phyloP scores from a whole-genome alignment of 35 echinoderm and acorn worm genomes.

The Eucidaris tribuloides region DNA sequence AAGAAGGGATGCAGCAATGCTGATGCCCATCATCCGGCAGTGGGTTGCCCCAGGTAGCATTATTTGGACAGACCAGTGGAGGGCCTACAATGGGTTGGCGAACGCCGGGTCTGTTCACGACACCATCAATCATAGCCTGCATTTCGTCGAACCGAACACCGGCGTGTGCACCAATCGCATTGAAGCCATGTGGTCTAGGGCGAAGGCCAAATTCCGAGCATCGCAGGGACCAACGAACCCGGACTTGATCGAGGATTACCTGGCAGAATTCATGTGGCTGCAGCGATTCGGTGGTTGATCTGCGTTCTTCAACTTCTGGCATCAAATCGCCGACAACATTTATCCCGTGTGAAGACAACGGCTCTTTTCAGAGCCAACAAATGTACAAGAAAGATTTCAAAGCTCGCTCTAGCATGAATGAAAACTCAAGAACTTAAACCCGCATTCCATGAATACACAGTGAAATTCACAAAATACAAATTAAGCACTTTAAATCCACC shows the following conservation, averaged over 20 bases:
- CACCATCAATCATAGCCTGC: background rate
- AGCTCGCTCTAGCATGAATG: too few relatives aligned
- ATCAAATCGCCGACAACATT: background rate
- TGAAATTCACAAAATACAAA: too few relatives aligned
- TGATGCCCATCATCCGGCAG: slow-evolving; percentile 29
- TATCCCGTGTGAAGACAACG: background rate
- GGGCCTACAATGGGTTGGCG: background rate
- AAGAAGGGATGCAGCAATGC: slow-evolving; percentile 7
- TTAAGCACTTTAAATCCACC: too few relatives aligned
- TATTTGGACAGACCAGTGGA: slow-evolving; percentile 44
- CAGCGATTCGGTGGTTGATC: background rate
- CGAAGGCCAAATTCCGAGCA: slow-evolving; percentile 7
- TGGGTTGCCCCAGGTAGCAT: slow-evolving; percentile 7
- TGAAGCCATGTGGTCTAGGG: slow-evolving; percentile 15
- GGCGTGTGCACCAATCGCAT: slow-evolving; percentile 13
- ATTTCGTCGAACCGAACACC: background rate
- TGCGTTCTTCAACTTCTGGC: slow-evolving; percentile 17
- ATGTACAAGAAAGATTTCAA: too few relatives aligned
- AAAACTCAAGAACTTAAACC: too few relatives aligned
- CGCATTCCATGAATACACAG: too few relatives aligned
- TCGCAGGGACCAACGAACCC: slow-evolving; percentile 19
- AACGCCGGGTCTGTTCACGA: background rate
- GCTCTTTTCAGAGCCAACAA: background rate
- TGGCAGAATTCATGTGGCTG: slow-evolving; percentile 24
- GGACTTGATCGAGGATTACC: background rate